Evolutionary conservation across 2,797 vertebrate species (phyloP).

Genomic region (Rhinatrema bivittatum): DNA sequence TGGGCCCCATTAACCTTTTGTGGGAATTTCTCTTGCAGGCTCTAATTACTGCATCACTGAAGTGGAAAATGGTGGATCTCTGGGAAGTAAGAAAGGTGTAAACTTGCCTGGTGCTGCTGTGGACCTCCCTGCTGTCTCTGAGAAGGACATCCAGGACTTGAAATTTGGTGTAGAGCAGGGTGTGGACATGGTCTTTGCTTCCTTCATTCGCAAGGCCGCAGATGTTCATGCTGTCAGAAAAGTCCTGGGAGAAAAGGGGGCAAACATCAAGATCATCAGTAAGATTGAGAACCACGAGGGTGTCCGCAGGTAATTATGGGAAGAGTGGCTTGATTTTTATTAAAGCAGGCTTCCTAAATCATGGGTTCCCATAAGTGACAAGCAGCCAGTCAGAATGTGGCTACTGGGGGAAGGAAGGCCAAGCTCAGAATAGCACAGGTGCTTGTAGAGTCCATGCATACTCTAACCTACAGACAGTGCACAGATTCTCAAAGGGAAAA

Average conservation of each 20-base stretch:
- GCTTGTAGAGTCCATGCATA: too few relatives aligned
- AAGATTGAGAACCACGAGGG: constrained; percentile 97
- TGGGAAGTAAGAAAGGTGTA: constrained; percentile 96
- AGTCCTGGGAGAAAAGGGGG: constrained; percentile 88
- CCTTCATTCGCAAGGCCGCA: constrained; percentile 89
- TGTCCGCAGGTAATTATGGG: constrained; percentile 81
- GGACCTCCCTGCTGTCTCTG: constrained; percentile 88
- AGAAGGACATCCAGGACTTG: constrained; percentile 87
- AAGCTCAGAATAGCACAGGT: too few relatives aligned
- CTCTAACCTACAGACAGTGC: too few relatives aligned
- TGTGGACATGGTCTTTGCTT: constrained; percentile 96
- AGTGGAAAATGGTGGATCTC: constrained; percentile 81
- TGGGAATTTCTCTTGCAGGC: constrained; percentile 67
- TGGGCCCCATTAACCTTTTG: too few relatives aligned
- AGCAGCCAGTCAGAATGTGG: background rate
- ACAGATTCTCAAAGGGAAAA: too few relatives aligned
- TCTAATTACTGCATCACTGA: constrained; percentile 74
- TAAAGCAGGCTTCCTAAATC: too few relatives aligned
- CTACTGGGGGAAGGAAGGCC: background rate
- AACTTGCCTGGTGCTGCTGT: constrained; percentile 91
- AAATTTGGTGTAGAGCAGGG: constrained; percentile 84
- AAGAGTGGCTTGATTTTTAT: too few relatives aligned
- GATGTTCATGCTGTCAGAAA: constrained; percentile 88
- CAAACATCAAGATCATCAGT: constrained; percentile 97
- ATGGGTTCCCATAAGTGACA: background rate